Evolutionary conservation across 53 echinoderm and acorn worm species (phyloP).

Genomic region (Pentamera pediparva): DNA sequence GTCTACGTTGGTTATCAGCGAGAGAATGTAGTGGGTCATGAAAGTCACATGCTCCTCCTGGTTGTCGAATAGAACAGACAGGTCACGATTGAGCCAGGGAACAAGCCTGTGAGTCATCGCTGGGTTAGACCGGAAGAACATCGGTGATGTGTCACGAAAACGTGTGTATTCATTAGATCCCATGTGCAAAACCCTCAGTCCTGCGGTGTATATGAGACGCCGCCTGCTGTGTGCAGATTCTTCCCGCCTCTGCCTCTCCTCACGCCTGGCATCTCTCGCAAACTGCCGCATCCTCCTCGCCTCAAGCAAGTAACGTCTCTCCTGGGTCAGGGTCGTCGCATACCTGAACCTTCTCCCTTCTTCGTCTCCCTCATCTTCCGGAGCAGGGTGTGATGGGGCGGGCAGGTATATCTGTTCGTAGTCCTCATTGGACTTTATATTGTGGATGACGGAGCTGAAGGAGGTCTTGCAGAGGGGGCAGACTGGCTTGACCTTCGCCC

Average conservation of each 20-base stretch:
- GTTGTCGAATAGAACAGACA: constrained; percentile 69
- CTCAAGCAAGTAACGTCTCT: constrained; percentile 53
- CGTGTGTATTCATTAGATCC: constrained; percentile 58
- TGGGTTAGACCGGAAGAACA: constrained; percentile 74
- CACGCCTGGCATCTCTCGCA: constrained; percentile 39
- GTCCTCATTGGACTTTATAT: constrained; percentile 76
- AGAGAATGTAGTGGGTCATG: constrained; percentile 86
- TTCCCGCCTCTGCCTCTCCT: constrained; percentile 49
- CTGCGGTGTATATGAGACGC: constrained; percentile 69
- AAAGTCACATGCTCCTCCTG: constrained; percentile 74
- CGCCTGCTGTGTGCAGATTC: constrained; percentile 59
- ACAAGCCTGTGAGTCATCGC: constrained; percentile 83
- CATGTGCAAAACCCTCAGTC: constrained; percentile 60
- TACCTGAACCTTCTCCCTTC: constrained; percentile 64
- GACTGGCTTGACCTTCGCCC: constrained; percentile 87
- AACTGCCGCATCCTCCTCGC: constrained; percentile 54
- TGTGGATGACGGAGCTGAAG: constrained; percentile 96
- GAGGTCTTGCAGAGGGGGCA: constrained; percentile 92
- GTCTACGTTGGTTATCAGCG: constrained; percentile 73
- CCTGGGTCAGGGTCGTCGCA: constrained; percentile 67
- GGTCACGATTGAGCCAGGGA: constrained; percentile 82
- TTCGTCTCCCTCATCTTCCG: constrained; percentile 36
- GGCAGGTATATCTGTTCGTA: constrained; percentile 88
- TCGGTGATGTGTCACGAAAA: constrained; percentile 75
- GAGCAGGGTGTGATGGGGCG: constrained; percentile 20